Conservation (phyloP, 1,140 invertebrate species). For the Phthorimaea operculella region DNA sequence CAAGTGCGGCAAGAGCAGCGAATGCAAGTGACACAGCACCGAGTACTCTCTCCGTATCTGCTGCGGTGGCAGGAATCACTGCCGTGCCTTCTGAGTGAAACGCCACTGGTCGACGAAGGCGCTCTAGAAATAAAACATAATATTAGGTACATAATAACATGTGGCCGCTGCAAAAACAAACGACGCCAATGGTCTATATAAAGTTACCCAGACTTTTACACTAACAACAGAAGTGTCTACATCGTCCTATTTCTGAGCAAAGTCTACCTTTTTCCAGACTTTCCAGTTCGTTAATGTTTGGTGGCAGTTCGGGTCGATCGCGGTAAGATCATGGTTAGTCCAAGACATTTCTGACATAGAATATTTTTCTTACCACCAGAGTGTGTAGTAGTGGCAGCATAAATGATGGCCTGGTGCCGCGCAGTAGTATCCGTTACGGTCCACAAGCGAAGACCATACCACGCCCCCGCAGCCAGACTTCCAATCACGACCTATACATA, state of each 20-base stretch:
- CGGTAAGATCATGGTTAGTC: too few relatives aligned
- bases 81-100: conserved; percentile 42
- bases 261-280: too few relatives aligned
- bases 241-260: too few relatives aligned
- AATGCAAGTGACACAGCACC: conserved; percentile 56
- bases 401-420: conserved; percentile 71
- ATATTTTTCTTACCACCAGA: conserved; percentile 70
- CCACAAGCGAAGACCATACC: conserved; percentile 77
- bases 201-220: too few relatives aligned
- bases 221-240: too few relatives aligned
- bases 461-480: conserved; percentile 76
- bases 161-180: too few relatives aligned
- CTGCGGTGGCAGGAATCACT: conserved; percentile 15
- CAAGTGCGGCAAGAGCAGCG: conserved; percentile 48
- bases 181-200: too few relatives aligned
- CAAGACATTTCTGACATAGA: too few relatives aligned
- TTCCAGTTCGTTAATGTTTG: too few relatives aligned
- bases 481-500: conserved; percentile 58
- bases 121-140: conserved; percentile 29
- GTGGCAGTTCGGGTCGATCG: too few relatives aligned
- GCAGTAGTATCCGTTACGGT: conserved; percentile 84
- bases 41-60: conserved; percentile 45
- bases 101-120: conserved; percentile 47
- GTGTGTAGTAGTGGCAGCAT: conserved; percentile 80
- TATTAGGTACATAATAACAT: too few relatives aligned